Base-by-base conservation (phyloP, 2,113 vertebrate species). In the Vireo altiloquus region DNA sequence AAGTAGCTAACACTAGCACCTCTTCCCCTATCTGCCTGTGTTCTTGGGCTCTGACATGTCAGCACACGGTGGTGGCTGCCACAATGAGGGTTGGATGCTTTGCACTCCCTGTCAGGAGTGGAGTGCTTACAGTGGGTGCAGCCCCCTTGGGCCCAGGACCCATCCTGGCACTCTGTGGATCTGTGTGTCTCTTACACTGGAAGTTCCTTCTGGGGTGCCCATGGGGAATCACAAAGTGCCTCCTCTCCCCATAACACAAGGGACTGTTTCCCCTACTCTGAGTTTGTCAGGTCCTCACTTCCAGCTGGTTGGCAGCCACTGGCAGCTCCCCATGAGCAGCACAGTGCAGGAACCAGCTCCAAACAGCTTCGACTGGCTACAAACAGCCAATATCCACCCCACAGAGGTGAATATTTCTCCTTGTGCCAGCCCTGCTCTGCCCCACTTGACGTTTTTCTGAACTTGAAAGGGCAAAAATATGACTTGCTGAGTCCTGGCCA, bases 81-180 rank as follows among this genome's bases (percentile, higher is more conserved):
- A 16, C 7, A 44, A 13, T 46, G 21, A 53, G 7, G 7, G 42
- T 27, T 0, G 0, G 0, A 13, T 1, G 4, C 4, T 65, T 13
- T 70, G 15, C 19, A 61, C 14, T 40, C 13, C 28, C 24, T 87
- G 11, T 14, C 8, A 68, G 20, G 9, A 83, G 3, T 13, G 13
- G 7, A 10, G 8, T 37, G 2, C 14, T 75, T 5, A 2, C 0
- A 0, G 13, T 37, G 7, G 11, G 10, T 56, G 11, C 18, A 74
- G 30, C 4, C 12, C 11, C 6, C n/a, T 77, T 60, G n/a, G 24
- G 37, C 12, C 4, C 13, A n/a, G 9, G 13, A 24, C 5, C 5
- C 15, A 8, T 39, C 28, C 19, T 60, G 9, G 18, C 7, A 5
- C 24, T 30, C n/a, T 59, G 4, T 33, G 28, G 3, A 4, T 75